Percentiles rank a stretch among this genome's conserved stretches.
phyloP scores from a whole-genome alignment of 1,140 invertebrate genomes.

The Diplogasteroides magnus region DNA sequence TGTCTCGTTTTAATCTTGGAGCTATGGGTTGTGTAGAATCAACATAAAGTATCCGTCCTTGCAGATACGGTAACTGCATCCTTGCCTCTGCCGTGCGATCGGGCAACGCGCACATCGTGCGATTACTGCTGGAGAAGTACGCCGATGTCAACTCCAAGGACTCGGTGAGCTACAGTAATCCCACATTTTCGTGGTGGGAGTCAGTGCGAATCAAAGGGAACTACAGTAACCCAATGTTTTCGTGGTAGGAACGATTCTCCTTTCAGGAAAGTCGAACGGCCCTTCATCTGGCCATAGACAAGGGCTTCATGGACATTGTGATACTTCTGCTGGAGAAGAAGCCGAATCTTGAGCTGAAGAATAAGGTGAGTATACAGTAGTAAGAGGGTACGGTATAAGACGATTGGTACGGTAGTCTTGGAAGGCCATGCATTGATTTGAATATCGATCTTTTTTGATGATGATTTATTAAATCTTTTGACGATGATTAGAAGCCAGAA shows the following conservation, averaged over 20 bases:
- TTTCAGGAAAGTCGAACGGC: conserved; percentile 81
- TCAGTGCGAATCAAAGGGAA: too few species aligned
- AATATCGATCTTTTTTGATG: too few species aligned
- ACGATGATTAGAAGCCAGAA: too few species aligned
- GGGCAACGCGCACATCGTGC: conserved; percentile 81
- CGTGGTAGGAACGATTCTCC: too few species aligned
- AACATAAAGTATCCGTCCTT: background rate
- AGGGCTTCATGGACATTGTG: conserved; percentile 79
- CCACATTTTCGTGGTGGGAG: too few species aligned
- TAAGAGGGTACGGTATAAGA: too few species aligned
- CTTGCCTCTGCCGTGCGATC: conserved; percentile 91
- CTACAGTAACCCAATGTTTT: too few species aligned
- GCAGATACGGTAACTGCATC: conserved; percentile 77
- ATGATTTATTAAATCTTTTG: too few species aligned
- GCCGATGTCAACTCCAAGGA: conserved; percentile 90
- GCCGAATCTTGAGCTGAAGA: conserved; percentile 84
- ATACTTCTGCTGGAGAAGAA: conserved; percentile 80
- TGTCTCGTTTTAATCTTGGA: too few species aligned
- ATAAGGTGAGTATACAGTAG: too few species aligned
- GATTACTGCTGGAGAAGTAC: conserved; percentile 87
- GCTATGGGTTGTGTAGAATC: background rate
- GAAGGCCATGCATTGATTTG: too few species aligned
- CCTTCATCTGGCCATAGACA: conserved; percentile 92
- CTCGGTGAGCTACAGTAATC: conserved; percentile 60
- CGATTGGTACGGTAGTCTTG: too few species aligned